phyloP scores from a whole-genome alignment of 2,113 vertebrate species.

The Microcebus griseorufus region DNA sequence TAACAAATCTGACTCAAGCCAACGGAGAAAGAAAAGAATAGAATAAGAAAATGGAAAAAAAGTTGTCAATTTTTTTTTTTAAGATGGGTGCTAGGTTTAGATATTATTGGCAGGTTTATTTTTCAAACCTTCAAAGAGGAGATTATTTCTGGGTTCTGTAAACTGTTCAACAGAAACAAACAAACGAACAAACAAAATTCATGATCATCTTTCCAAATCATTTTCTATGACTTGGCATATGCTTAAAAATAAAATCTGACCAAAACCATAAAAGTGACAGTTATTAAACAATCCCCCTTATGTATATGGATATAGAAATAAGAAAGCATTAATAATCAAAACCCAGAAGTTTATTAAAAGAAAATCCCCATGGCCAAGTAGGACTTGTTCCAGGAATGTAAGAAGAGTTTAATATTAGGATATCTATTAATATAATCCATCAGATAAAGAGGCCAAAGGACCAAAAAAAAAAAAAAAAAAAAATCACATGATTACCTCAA shows the following conservation, averaged over 20 bases:
- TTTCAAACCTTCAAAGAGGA: not conserved
- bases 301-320: slow-evolving; percentile 62
- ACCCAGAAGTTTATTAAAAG: slow-evolving; percentile 69
- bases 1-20: not conserved
- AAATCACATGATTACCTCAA: slow-evolving; percentile 35
- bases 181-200: not conserved
- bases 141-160: not conserved
- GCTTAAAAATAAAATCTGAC: slow-evolving; percentile 54
- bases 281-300: slow-evolving; percentile 35
- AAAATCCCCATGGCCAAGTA: slow-evolving; percentile 68
- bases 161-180: not conserved
- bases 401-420: slow-evolving; percentile 65
- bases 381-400: slow-evolving; percentile 63
- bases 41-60: not conserved
- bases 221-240: slow-evolving; percentile 27
- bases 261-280: slow-evolving; percentile 38
- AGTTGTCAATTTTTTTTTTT: not conserved
- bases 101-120: not conserved
- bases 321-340: slow-evolving; percentile 57
- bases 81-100: not conserved
- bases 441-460: slow-evolving; percentile 61
- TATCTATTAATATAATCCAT: slow-evolving; percentile 74
- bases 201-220: not conserved
- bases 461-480: not conserved
- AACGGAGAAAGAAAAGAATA: not conserved